Percentiles rank a stretch among this genome's conserved stretches.
Evolutionary conservation across 1,140 invertebrate genomes (phyloP).

Genomic region (Metopolophium dirhodum): DNA sequence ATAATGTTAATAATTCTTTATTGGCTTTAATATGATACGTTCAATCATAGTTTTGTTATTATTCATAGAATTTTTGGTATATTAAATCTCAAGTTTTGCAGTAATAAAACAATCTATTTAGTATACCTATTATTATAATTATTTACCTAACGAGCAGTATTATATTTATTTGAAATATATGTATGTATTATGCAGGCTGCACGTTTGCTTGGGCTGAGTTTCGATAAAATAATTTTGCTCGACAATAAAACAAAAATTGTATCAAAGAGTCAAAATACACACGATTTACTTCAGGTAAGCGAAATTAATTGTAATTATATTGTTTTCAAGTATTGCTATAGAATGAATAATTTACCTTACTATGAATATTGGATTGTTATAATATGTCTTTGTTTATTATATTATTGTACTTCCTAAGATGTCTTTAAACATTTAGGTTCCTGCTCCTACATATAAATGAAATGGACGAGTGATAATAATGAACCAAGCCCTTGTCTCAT

Average conservation of each 20-base stretch:
- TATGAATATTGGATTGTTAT: background rate
- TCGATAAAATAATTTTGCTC: slow-evolving; percentile 70
- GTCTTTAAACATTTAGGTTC: background rate
- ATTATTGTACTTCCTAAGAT: background rate
- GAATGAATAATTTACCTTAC: background rate
- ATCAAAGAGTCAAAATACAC: slow-evolving; percentile 69
- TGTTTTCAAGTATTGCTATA: background rate
- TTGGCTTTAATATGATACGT: background rate
- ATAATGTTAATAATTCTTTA: background rate
- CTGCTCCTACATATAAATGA: background rate
- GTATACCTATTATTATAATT: background rate
- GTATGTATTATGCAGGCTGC: slow-evolving; percentile 65
- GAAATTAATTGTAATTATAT: background rate
- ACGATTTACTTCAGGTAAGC: slow-evolving; percentile 68
- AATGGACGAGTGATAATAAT: background rate
- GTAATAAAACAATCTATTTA: background rate
- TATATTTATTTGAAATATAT: slow-evolving; percentile 36
- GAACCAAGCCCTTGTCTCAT: background rate
- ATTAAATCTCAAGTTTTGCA: background rate
- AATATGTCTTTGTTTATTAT: background rate
- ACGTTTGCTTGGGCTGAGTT: slow-evolving; percentile 70
- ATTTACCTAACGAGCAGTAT: background rate
- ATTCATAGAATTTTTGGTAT: background rate
- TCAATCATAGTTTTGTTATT: background rate
- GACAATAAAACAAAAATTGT: slow-evolving; percentile 72